phyloP scores from a whole-genome alignment of 2,113 vertebrate species.

The Gnathochromis pfefferi region DNA sequence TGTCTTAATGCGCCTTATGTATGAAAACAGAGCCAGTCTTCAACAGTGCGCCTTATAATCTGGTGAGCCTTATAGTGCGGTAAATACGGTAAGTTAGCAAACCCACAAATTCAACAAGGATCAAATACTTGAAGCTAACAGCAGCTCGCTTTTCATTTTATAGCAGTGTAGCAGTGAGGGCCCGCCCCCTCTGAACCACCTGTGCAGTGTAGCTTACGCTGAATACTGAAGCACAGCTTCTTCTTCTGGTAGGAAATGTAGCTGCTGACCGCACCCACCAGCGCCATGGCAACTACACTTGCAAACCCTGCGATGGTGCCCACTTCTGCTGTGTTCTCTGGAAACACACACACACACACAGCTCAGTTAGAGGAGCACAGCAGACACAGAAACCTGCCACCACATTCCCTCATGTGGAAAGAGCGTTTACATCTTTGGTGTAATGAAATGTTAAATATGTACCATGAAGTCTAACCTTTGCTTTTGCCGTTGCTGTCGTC shows the following conservation, averaged over 20 bases:
- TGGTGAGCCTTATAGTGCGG: no score
- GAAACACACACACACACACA: neutral
- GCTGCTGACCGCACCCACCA: slow-evolving; percentile 84
- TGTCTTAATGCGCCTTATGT: no score
- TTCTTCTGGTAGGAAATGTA: slow-evolving; percentile 98
- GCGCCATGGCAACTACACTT: slow-evolving; percentile 84
- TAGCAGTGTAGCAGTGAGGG: neutral
- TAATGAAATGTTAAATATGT: neutral
- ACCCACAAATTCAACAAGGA: neutral
- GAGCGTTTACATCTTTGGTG: neutral
- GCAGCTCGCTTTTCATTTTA: neutral
- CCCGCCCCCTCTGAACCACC: neutral
- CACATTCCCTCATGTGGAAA: neutral
- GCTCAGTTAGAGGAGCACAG: neutral
- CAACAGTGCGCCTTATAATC: no score
- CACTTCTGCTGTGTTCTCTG: slow-evolving; percentile 67
- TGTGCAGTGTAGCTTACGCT: slow-evolving; percentile 71
- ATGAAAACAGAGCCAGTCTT: no score
- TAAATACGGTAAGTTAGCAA: no score
- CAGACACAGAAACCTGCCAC: neutral
- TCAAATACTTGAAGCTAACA: neutral
- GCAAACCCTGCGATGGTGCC: slow-evolving; percentile 87
- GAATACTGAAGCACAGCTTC: slow-evolving; percentile 93
- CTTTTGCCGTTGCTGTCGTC: slow-evolving; percentile 76
- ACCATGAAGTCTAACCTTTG: slow-evolving; percentile 67